A percentile compares a stretch with the other conserved stretches of the same genome.
phyloP scores from a whole-genome alignment of 2,797 vertebrate genomes.

The Leucoraja ocellata region DNA sequence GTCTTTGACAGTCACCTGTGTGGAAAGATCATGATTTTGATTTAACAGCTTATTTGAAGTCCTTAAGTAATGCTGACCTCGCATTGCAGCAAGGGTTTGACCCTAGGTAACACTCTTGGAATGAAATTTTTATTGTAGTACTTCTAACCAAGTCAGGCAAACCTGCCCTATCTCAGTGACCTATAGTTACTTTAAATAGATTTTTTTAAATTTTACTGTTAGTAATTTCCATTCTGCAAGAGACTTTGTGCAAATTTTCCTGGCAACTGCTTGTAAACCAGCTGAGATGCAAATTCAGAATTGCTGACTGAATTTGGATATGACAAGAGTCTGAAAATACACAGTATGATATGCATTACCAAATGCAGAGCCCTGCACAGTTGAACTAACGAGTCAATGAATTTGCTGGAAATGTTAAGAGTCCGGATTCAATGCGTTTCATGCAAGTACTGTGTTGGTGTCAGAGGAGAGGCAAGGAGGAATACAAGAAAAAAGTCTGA shows the following conservation, averaged over 20 bases:
- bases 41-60: not conserved
- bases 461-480: too few relatives aligned
- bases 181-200: not conserved
- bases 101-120: not conserved
- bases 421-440: too few relatives aligned
- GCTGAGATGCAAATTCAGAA: not conserved
- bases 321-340: not conserved
- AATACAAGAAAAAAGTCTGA: too few relatives aligned
- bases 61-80: not conserved
- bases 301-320: constrained; percentile 13
- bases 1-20: not conserved
- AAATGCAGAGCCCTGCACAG: too few relatives aligned
- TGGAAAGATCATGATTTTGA: not conserved
- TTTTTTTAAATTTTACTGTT: not conserved
- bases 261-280: not conserved
- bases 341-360: too few relatives aligned
- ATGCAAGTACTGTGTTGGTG: too few relatives aligned
- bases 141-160: not conserved
- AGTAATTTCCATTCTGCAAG: not conserved
- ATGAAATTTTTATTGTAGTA: not conserved
- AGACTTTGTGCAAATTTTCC: too few relatives aligned
- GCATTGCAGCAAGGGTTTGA: too few relatives aligned
- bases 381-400: too few relatives aligned
- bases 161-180: not conserved
- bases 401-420: too few relatives aligned